These are phyloP conservation scores for Castor canadensis DNA, from an alignment of 2,113 vertebrate species.

Conservation along the genomic window DNA sequence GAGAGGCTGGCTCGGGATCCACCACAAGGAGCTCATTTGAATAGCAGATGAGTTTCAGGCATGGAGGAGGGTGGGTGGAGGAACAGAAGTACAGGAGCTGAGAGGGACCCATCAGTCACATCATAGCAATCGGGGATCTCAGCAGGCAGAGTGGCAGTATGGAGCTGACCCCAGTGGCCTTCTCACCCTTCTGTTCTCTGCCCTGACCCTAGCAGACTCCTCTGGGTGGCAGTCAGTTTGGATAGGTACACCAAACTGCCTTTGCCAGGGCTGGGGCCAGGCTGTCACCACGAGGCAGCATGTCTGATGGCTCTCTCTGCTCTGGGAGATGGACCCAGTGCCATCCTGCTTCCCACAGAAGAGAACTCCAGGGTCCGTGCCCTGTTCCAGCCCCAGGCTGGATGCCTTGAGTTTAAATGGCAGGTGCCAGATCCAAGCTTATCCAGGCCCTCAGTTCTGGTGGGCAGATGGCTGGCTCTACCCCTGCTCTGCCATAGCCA, in stretches of 20 bases:
- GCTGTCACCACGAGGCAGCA: accelerated
- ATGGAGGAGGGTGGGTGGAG: too few relatives aligned
- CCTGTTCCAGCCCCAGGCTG: neutral
- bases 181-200: neutral
- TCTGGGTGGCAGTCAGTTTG: accelerated
- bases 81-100: neutral
- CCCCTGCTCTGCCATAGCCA: neutral
- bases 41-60: too few relatives aligned
- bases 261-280: neutral
- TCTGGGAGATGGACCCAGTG: neutral
- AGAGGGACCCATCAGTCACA: neutral
- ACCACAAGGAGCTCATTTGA: too few relatives aligned
- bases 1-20: neutral
- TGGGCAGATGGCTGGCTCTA: neutral
- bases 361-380: neutral
- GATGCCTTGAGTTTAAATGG: neutral
- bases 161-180: accelerated
- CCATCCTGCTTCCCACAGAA: neutral
- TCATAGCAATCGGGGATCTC: accelerated
- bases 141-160: accelerated
- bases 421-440: neutral
- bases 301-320: neutral
- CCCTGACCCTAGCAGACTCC: neutral
- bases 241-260: neutral
- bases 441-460: neutral